A percentile compares a stretch with the other conserved stretches of the same genome.
phyloP scores from a whole-genome alignment of 2,888 invertebrate genomes.

The Sesia apiformis region DNA sequence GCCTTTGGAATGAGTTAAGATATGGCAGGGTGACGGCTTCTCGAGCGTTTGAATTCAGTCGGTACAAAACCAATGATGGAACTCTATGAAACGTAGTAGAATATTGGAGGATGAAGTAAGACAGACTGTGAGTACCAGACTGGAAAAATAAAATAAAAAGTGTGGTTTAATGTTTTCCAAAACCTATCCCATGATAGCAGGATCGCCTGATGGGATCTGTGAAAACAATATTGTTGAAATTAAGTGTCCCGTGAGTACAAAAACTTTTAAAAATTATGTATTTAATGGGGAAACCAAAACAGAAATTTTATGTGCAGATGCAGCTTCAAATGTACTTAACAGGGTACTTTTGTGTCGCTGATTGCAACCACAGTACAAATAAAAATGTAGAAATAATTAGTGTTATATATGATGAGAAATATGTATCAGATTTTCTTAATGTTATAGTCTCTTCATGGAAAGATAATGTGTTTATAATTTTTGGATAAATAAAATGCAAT shows the following conservation, averaged over 20 bases:
- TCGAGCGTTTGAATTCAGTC: slow-evolving; percentile 19
- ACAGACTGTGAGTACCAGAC: slow-evolving; percentile 11
- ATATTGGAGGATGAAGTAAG: slow-evolving; percentile 9
- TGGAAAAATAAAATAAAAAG: slow-evolving; percentile 13
- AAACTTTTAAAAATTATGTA: slow-evolving; percentile 12
- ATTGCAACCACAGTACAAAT: slow-evolving; percentile 8
- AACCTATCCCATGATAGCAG: slow-evolving; percentile 19
- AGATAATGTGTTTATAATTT: too few species aligned
- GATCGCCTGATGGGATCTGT: slow-evolving; percentile 20
- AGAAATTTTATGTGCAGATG: slow-evolving; percentile 13
- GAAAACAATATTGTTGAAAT: slow-evolving; percentile 13
- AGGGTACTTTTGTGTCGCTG: too few species aligned
- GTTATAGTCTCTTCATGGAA: too few species aligned
- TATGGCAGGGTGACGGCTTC: slow-evolving; percentile 28
- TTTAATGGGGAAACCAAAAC: slow-evolving; percentile 8
- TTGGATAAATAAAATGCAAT: too few species aligned
- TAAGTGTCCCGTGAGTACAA: slow-evolving; percentile 12
- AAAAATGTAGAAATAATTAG: slow-evolving; percentile 3
- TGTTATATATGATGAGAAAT: too few species aligned
- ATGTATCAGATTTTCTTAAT: too few species aligned
- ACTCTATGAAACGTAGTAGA: slow-evolving; percentile 9
- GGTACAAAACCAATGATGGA: slow-evolving; percentile 20
- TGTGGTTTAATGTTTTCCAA: slow-evolving; percentile 6
- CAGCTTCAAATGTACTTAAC: slow-evolving; percentile 16
- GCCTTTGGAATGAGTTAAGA: slow-evolving; percentile 22